These are phyloP conservation scores for Hartigia nigra DNA, from an alignment of 2,888 invertebrate species.

Conservation along the genomic window DNA sequence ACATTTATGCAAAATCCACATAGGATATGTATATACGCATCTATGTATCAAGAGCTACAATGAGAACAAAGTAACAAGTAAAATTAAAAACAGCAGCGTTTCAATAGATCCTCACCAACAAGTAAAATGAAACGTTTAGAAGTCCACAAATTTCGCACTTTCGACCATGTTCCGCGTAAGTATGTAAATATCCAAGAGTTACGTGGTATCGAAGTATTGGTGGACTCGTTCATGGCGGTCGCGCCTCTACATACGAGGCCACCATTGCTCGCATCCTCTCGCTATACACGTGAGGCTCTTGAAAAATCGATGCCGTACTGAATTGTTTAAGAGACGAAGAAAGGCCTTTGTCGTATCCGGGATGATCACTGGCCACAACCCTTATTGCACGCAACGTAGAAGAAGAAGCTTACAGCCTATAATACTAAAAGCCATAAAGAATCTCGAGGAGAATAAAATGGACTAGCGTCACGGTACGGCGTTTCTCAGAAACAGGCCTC, in stretches of 20 bases:
- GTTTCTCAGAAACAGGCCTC: not conserved
- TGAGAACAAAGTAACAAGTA: not conserved
- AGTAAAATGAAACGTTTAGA: not conserved
- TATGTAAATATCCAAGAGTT: not conserved
- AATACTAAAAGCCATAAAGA: not conserved
- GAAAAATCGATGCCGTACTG: not conserved
- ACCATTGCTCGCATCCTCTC: not conserved
- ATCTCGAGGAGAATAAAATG: not conserved
- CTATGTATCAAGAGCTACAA: not conserved
- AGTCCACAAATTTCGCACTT: not conserved
- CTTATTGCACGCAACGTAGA: not conserved
- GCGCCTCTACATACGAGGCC: not conserved
- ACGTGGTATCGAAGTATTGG: not conserved
- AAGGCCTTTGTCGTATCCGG: not conserved
- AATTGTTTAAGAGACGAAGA: not conserved
- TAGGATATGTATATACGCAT: not conserved
- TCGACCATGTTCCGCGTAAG: not conserved
- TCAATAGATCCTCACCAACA: too few relatives aligned
- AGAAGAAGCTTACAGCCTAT: not conserved
- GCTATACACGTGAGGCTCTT: not conserved
- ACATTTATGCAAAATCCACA: not conserved
- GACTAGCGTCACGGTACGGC: not conserved
- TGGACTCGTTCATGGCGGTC: not conserved
- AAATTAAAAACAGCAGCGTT: not conserved
- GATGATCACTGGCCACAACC: not conserved